Evolutionary conservation across 2,113 vertebrate species (phyloP), one percentile per base, ranked within the genome.

Genomic region (Apteryx mantelli): DNA sequence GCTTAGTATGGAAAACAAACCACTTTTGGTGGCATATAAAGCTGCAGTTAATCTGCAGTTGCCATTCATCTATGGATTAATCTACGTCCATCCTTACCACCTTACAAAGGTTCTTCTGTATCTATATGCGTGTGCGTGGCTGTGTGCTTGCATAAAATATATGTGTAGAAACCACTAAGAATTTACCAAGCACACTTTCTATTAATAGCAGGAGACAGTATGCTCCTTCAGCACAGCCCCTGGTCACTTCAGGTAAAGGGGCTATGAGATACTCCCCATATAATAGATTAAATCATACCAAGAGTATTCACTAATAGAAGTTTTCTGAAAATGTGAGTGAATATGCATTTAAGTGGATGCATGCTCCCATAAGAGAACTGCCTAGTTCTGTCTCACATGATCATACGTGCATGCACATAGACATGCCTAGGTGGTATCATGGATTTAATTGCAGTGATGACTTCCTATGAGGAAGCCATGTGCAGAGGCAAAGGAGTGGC

Each of bases 371-470:
- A 15, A 8, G 40, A 64, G 40, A 55, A 22, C 40, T 71, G 36
- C 15, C 66, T 5, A 14, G 36, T 11, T 60, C 28, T 78, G 32
- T 52, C 40, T 70, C 11, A 5, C 7, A 0, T 38, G 46, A 28
- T 58, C 14, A 0, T 21, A 2, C 9, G 20, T 3, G 0, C 8
- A 2, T 16, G 4, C 2, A 8, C 8, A 6, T 6, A 34, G 30
- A 26, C 1, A 0, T 1, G 11, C 7, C 71, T 25, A 24, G 77
- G 7, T 55, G 28, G 11, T 22, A 34, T 17, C 12, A 15, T 11
- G 66, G 44, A 8, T 80, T 88, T 61, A 6, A 25, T 3, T 71
- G 76, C 77, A n/a, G n/a, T 25, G 77, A 13, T 71, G 50, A 30
- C 83, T 86, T 58, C 76, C 46, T 38, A 10, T 60, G 53, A 14